Conservation (phyloP, 2,888 invertebrate species). For the Pachydiplax longipennis region DNA sequence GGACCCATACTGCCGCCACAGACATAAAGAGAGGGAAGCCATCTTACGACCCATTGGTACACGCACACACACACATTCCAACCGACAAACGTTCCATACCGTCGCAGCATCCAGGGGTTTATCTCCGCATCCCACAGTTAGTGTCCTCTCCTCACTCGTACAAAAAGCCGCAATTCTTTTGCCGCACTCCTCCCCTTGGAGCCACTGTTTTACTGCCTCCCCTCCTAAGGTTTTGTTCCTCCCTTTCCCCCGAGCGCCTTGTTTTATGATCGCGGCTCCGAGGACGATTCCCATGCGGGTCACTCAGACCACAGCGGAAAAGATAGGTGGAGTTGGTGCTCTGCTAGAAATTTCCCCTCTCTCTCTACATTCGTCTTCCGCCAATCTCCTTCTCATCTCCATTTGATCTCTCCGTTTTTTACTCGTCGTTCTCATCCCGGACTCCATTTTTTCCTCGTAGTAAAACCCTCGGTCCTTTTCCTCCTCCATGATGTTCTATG, state of each 20-base stretch:
- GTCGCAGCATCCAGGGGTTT: conserved; percentile 9
- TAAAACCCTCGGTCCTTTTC: background rate
- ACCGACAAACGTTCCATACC: background rate
- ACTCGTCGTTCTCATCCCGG: background rate
- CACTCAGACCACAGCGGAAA: conserved; percentile 12
- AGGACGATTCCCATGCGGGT: conserved; percentile 34
- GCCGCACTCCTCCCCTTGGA: background rate
- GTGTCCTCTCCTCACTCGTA: background rate
- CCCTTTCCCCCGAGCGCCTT: conserved; percentile 7
- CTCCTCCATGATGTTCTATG: background rate
- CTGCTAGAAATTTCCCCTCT: background rate
- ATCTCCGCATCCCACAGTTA: conserved; percentile 16
- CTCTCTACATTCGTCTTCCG: background rate
- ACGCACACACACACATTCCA: background rate
- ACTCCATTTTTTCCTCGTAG: background rate
- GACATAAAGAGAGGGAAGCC: background rate
- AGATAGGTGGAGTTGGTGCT: background rate
- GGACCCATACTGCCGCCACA: background rate
- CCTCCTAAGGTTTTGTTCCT: conserved; percentile 9
- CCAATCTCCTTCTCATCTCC: background rate
- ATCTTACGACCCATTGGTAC: background rate
- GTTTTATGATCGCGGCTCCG: conserved; percentile 17
- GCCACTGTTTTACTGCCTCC: background rate
- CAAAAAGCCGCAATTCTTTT: conserved; percentile 42
- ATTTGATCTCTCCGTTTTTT: background rate